Percentiles rank a stretch among this genome's conserved stretches.
Evolutionary conservation across 2,113 vertebrate species (phyloP).

Genomic region (Urocolius indicus): DNA sequence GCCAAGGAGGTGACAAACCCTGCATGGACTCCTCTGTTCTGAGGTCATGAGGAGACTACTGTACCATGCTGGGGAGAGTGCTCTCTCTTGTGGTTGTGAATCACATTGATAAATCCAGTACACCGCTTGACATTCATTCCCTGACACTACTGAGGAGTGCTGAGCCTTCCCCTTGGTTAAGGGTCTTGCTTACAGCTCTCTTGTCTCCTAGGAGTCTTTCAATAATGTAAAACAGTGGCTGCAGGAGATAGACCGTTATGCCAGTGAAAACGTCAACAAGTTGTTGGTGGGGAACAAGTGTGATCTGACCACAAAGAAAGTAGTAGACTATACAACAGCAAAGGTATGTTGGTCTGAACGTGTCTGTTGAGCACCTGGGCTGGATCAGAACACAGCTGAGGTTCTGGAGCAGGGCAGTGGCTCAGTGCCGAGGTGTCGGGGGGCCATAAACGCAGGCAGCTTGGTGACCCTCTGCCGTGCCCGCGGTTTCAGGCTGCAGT

Average conservation of each 20-base stretch:
- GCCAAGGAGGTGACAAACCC: background rate
- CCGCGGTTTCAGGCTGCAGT: accelerated
- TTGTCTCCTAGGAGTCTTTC: conserved; percentile 89
- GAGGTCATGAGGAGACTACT: background rate
- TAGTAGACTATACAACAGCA: conserved; percentile 96
- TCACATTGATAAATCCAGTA: background rate
- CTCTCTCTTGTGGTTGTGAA: background rate
- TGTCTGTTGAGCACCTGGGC: background rate
- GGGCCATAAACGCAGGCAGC: accelerated
- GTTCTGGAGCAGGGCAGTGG: background rate
- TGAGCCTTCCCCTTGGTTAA: background rate
- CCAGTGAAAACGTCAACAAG: conserved; percentile 99
- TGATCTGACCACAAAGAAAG: conserved; percentile 96
- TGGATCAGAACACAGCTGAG: background rate
- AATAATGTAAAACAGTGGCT: conserved; percentile 99
- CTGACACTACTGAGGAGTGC: background rate
- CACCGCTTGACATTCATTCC: accelerated
- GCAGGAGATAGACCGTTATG: conserved; percentile 98
- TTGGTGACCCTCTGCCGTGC: background rate
- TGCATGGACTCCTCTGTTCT: accelerated
- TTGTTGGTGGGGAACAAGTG: conserved; percentile 98
- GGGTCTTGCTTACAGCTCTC: conserved; percentile 21
- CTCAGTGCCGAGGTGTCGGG: accelerated
- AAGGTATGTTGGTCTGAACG: conserved; percentile 81
- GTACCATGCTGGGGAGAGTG: accelerated